Conservation (phyloP, 2,888 invertebrate species). For the Cataglyphis albicans region DNA sequence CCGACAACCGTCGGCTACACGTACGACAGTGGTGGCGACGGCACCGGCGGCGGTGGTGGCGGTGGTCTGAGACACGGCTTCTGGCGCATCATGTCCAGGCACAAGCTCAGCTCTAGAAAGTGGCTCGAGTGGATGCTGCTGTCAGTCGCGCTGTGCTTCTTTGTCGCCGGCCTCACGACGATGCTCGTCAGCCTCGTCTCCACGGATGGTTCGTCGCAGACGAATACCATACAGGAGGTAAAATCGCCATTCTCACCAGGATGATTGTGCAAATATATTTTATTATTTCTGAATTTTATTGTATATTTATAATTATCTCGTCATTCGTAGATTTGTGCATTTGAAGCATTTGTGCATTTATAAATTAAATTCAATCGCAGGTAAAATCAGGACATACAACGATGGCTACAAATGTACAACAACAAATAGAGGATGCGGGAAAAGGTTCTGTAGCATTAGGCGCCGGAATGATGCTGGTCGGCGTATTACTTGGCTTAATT, state of each 20-base stretch:
- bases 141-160: conserved; percentile 81
- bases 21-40: conserved; percentile 82
- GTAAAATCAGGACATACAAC: conserved; percentile 53
- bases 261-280: not conserved
- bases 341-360: too few species aligned
- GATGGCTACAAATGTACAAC: conserved; percentile 58
- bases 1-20: conserved; percentile 85
- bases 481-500: conserved; percentile 78
- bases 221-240: conserved; percentile 59
- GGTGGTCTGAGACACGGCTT: conserved; percentile 80
- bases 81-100: conserved; percentile 82
- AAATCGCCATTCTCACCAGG: not conserved
- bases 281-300: not conserved
- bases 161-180: conserved; percentile 82
- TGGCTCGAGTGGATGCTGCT: conserved; percentile 84
- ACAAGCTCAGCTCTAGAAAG: conserved; percentile 83
- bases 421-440: conserved; percentile 69
- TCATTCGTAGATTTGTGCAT: too few species aligned
- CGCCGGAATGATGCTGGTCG: conserved; percentile 81
- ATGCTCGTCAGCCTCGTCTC: conserved; percentile 81
- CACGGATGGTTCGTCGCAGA: conserved; percentile 59
- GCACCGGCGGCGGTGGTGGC: conserved; percentile 77
- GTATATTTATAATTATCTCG: not conserved
- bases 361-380: conserved; percentile 11
- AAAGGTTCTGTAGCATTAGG: conserved; percentile 81